phyloP scores from a whole-genome alignment of 92 coral and sea anemone species.

The Umimayanthus kanabou region DNA sequence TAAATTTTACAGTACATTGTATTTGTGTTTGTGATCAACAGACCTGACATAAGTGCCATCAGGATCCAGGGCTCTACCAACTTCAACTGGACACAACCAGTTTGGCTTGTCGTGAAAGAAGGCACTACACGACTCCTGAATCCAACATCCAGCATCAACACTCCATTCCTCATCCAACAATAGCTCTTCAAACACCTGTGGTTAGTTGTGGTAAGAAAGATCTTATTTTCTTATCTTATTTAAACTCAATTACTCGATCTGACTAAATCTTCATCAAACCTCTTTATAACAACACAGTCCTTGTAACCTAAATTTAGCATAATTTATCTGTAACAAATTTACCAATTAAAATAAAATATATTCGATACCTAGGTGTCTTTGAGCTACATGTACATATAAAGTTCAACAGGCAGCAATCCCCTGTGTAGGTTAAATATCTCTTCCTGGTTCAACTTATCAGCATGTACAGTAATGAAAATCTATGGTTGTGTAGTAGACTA shows the following conservation, averaged over 20 bases:
- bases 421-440: too few relatives aligned
- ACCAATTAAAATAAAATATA: too few relatives aligned
- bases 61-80: constrained; percentile 78
- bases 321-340: too few relatives aligned
- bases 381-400: too few relatives aligned
- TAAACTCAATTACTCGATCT: not conserved
- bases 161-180: constrained; percentile 93
- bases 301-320: too few relatives aligned
- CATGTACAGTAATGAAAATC: not conserved
- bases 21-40: not conserved
- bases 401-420: too few relatives aligned
- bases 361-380: too few relatives aligned
- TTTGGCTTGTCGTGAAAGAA: constrained; percentile 72
- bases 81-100: constrained; percentile 86
- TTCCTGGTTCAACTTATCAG: not conserved
- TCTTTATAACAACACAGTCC: not conserved
- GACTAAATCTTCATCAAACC: not conserved
- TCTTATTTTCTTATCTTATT: too few relatives aligned
- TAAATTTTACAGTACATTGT: too few relatives aligned
- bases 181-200: constrained; percentile 80
- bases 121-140: constrained; percentile 87
- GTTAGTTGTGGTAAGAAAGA: not conserved
- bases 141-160: constrained; percentile 90
- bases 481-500: too few relatives aligned
- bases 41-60: constrained; percentile 80